Percentiles rank a stretch among this genome's conserved stretches.
These are phyloP conservation scores for Acanthopagrus latus DNA, from an alignment of 2,797 vertebrate species.

Conservation along the genomic window DNA sequence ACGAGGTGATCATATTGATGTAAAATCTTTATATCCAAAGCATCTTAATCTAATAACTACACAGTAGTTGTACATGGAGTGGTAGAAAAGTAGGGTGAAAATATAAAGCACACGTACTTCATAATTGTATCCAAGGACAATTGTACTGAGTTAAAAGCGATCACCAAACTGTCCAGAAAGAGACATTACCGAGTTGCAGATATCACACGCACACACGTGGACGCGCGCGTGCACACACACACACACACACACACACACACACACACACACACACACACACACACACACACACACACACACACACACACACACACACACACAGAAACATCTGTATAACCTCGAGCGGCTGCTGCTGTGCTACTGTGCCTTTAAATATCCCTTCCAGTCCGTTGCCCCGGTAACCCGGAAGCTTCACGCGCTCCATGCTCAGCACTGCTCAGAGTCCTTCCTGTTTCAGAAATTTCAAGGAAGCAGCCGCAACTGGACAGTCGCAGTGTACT, in stretches of 20 bases:
- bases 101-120: background rate
- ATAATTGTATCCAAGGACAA: background rate
- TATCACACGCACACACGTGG: too few relatives aligned
- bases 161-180: background rate
- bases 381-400: slow-evolving; percentile 80
- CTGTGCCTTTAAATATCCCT: slow-evolving; percentile 84
- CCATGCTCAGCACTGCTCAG: slow-evolving; percentile 41
- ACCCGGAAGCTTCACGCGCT: slow-evolving; percentile 80
- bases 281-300: too few relatives aligned
- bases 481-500: slow-evolving; percentile 69
- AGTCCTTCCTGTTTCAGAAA: slow-evolving; percentile 82
- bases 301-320: too few relatives aligned
- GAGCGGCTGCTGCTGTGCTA: slow-evolving; percentile 29
- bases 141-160: background rate
- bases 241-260: too few relatives aligned
- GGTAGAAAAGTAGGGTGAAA: background rate
- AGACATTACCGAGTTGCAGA: too few relatives aligned
- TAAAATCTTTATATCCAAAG: background rate
- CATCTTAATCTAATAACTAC: background rate
- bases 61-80: background rate
- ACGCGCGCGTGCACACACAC: too few relatives aligned
- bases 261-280: too few relatives aligned
- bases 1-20: background rate
- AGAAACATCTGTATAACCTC: slow-evolving; percentile 22
- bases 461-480: slow-evolving; percentile 79